Percentiles rank a stretch among this genome's conserved stretches.
Conservation (phyloP, 2,113 vertebrate genomes). For the Arvicanthis niloticus region DNA sequence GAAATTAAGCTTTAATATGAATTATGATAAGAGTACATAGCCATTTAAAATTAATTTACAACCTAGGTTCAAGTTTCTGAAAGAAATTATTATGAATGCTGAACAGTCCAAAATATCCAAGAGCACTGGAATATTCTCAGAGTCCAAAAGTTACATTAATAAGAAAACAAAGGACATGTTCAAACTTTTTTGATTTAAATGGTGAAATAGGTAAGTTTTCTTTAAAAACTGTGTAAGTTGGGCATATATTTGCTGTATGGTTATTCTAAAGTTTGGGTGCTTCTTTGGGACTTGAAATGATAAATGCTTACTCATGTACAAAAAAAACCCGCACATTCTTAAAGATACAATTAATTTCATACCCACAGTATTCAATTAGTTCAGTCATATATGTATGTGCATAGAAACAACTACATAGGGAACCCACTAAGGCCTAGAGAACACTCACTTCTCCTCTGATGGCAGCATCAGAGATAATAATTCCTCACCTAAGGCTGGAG, state of each 20-base stretch:
- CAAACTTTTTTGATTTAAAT: background rate
- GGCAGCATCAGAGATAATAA: too few relatives aligned
- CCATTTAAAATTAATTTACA: constrained; percentile 54
- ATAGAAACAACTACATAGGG: too few relatives aligned
- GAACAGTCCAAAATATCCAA: background rate
- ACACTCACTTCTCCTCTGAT: too few relatives aligned
- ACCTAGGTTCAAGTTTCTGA: background rate
- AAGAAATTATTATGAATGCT: background rate
- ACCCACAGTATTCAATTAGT: background rate
- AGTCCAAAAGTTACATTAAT: background rate
- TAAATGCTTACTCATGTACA: background rate
- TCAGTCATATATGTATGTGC: background rate
- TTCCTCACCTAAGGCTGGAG: background rate
- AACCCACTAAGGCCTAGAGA: too few relatives aligned
- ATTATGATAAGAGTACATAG: constrained; percentile 24
- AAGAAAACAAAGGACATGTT: background rate
- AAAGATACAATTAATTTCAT: background rate
- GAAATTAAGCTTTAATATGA: constrained; percentile 53
- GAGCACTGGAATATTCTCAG: background rate
- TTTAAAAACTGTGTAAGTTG: constrained; percentile 18
- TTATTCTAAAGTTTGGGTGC: background rate
- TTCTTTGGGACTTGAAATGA: constrained; percentile 1
- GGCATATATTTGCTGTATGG: background rate
- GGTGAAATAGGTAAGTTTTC: background rate
- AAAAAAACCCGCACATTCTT: background rate